Base-by-base conservation (phyloP, 2,797 vertebrate genomes). In the Anisognathus igniventris region DNA sequence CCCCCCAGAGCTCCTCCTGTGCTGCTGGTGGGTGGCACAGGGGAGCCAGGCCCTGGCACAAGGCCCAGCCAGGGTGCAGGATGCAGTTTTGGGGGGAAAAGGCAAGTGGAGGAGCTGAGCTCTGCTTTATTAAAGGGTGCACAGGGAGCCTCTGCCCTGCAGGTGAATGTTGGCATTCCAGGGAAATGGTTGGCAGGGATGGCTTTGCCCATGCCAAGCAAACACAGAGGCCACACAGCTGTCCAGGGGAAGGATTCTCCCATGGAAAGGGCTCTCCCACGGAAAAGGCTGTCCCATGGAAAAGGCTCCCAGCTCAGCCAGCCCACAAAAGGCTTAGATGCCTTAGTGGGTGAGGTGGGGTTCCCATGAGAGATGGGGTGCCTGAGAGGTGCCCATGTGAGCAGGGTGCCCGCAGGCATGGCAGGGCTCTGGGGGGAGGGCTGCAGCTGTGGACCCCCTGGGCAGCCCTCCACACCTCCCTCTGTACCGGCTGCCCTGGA, bases 321-420 rank as follows among this genome's bases (percentile, higher is more conserved):
- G 66, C n/a, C 25, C 19, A 0, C 6, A 0, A 42, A 14, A 42
- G 6, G 54, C n/a, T 74, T 1, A 2, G 35, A 16, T 5, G 24
- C 50, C 37, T 37, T 37, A 22, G 44, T 0, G 0, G 64, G 7
- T 2, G 3, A n/a, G 72, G 27, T 0, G 3, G 35, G 56, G 9
- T 0, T 73, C 31, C 64, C 4, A 1, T 1, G 2, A 31, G 10
- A 61, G 14, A 8, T 1, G 30, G 45, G 68, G 72, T 58, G 65
- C 25, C 62, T 0, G 0, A 53, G 68, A 62, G 24, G 10, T 86
- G 67, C 45, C 54, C 17, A 0, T 2, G 14, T 4, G 51, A 40
- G 66, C 65, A n/a, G 58, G 31, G 45, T 58, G 33, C 16, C 39
- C 2, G 1, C 64, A 70, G 20, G 11, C 39, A 51, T 2, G 31